Conservation (phyloP, 2,797 vertebrate genomes). For the Acanthiza pusilla region DNA sequence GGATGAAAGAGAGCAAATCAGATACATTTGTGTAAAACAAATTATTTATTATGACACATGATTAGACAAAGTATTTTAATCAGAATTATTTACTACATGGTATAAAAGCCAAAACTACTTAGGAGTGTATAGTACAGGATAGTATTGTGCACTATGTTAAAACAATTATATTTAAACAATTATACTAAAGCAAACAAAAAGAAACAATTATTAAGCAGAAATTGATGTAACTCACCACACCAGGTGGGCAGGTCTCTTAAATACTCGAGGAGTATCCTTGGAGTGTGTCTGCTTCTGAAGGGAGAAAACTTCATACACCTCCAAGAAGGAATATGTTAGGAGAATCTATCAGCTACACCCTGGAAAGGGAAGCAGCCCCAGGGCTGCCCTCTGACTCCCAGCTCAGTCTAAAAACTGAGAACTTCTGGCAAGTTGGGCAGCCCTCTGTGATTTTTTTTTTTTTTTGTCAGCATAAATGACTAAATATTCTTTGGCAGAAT, state of each 20-base stretch:
- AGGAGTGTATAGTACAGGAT: fast-evolving
- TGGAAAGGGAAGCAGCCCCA: background rate
- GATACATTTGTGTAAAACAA: background rate
- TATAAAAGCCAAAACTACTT: background rate
- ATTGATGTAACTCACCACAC: background rate
- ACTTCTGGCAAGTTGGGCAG: background rate
- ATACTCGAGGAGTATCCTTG: background rate
- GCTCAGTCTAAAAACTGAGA: background rate
- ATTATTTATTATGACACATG: background rate
- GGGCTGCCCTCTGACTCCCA: background rate
- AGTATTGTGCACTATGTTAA: background rate
- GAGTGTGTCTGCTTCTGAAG: background rate
- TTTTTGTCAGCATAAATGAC: background rate
- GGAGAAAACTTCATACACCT: background rate
- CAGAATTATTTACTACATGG: background rate
- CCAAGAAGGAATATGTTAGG: background rate
- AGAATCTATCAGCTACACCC: background rate
- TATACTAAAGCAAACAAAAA: background rate
- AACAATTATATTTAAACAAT: background rate
- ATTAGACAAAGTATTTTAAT: background rate
- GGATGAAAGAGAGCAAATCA: background rate
- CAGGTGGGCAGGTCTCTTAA: background rate
- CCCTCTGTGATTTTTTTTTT: too few relatives aligned
- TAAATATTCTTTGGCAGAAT: background rate
- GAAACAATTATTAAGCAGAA: background rate